Base-by-base conservation (phyloP, 2,888 invertebrate species). In the Tribolium freemani region DNA sequence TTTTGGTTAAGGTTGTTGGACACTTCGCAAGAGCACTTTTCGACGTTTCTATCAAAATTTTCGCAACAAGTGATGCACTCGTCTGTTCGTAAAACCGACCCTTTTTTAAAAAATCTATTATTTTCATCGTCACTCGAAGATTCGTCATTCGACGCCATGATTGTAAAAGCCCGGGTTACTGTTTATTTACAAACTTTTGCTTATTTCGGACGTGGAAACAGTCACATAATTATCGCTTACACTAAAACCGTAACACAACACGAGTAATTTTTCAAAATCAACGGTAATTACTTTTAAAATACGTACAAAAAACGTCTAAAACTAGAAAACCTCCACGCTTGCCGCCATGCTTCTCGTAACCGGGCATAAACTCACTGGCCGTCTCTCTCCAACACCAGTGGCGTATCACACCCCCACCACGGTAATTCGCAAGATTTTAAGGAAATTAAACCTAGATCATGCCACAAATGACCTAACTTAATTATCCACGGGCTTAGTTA, bases 121-220 rank as follows among this genome's bases (percentile, higher is more conserved):
- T 80, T 83, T 79, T 83, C 82, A 68, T 83, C 83, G 72, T 83
- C 81, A 69, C 76, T 77, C 64, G 78, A 78, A 71, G 79, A 78
- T 73, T 83, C 81, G 69, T 83, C 82, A 73, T 82, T 80, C 73
- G 83, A 83, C 83, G 83, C 83, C 83, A 83, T 81, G 75, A 71
- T 74, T 72, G 75, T 73, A 71, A 76, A 74, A 77, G 76, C 77
- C 77, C 77, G 76, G 78, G 76, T 71, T 50, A 63, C 44, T 74
- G 74, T 74, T 74, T 72, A 72, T 72, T 69, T 71, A 73, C 73
- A 66, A 70, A 70, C 45, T 57, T 71, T 58, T 44, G 48, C 26
- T 2, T 38, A 45, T 63, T 64, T 61, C 58, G 13, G 48, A 57
- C 45, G 46, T 30, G 53, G 21, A 68, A 44, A 58, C 63, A 66